Percentiles rank a stretch among this genome's conserved stretches.
These are phyloP conservation scores for Cantharis rufa DNA, from an alignment of 2,888 invertebrate genomes.

Conservation along the genomic window DNA sequence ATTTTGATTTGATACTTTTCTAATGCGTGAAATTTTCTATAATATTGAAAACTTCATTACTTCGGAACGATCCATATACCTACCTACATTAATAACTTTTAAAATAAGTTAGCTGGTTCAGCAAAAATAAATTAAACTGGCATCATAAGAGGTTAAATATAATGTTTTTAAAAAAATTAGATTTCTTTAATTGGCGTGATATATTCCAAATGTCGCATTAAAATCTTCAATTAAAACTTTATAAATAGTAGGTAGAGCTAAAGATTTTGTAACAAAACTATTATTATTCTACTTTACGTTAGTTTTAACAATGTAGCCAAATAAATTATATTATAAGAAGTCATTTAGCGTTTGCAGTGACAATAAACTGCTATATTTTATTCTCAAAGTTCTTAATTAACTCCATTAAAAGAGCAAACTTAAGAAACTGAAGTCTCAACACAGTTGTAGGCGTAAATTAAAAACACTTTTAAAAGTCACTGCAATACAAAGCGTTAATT, in stretches of 20 bases:
- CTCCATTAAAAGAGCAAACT: constrained; percentile 30
- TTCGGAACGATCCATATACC: not conserved
- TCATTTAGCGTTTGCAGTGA: not conserved
- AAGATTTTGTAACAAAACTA: not conserved
- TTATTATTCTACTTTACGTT: not conserved
- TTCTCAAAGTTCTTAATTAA: constrained; percentile 40
- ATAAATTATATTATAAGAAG: not conserved
- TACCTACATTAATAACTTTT: not conserved
- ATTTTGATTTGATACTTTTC: not conserved
- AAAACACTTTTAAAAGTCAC: constrained; percentile 30
- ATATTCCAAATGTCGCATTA: not conserved
- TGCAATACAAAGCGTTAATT: constrained; percentile 27
- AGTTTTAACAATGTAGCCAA: not conserved
- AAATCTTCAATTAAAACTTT: not conserved
- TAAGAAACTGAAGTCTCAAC: constrained; percentile 6
- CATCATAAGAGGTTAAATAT: not conserved
- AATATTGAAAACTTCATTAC: not conserved
- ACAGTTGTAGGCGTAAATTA: constrained; percentile 17
- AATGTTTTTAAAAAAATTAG: not conserved
- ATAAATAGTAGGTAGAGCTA: not conserved
- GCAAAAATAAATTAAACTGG: not conserved
- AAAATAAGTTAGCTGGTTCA: not conserved
- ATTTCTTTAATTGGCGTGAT: not conserved
- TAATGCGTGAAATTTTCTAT: not conserved
- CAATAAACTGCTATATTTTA: constrained; percentile 28